phyloP scores from a whole-genome alignment of 2,113 vertebrate genomes.

The Coregonus clupeaformis region DNA sequence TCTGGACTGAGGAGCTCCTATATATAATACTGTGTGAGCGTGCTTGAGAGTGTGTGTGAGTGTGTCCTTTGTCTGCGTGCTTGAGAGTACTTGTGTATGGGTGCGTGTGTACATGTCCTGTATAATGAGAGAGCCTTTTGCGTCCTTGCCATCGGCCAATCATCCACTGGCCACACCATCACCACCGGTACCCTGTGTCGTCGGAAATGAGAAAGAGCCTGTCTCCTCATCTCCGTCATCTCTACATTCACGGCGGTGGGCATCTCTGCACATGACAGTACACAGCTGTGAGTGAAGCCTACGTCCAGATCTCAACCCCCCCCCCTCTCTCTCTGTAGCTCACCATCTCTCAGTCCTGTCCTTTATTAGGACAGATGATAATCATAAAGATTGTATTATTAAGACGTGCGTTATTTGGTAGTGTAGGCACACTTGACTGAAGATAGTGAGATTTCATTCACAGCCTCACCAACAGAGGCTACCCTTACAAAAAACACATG shows the following conservation, averaged over 20 bases:
- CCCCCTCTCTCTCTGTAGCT: neutral
- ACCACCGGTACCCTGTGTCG: neutral
- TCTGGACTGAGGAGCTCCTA: too few relatives aligned
- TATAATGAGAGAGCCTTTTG: too few relatives aligned
- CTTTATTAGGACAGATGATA: neutral
- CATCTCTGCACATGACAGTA: conserved; percentile 40
- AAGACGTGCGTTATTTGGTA: neutral
- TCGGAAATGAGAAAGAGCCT: neutral
- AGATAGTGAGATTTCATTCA: neutral
- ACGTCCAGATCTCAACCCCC: neutral
- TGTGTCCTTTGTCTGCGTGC: too few relatives aligned
- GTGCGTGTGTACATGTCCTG: too few relatives aligned
- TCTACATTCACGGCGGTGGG: neutral
- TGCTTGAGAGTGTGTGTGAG: neutral
- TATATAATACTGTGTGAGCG: neutral
- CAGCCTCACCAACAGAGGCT: neutral
- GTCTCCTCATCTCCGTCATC: neutral
- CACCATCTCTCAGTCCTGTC: neutral
- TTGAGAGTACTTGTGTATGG: too few relatives aligned
- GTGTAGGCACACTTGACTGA: neutral
- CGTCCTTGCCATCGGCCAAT: neutral
- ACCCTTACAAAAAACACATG: neutral
- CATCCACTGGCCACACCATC: neutral
- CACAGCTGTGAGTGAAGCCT: conserved; percentile 44
- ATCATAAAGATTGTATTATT: neutral